Evolutionary conservation across 2,113 vertebrate genomes (phyloP), one percentile per base, ranked within the genome.

Genomic region (Nesogale talazaci): DNA sequence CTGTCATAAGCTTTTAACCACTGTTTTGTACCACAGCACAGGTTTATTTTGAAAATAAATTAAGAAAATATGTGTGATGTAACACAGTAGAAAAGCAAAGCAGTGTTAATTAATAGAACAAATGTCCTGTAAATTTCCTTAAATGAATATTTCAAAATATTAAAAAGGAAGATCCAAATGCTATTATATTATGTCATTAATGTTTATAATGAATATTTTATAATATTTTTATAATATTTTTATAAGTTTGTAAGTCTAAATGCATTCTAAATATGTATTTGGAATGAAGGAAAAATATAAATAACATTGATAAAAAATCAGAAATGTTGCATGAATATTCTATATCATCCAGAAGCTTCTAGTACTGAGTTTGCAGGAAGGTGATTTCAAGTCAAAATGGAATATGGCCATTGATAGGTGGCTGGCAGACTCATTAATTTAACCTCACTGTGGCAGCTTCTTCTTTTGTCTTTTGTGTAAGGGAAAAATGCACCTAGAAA

Each of bases 381-480:
- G 46, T 52, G 46, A 52, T 52, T 52, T 52, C 46, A 52, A 52
- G 56, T 65, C 67, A 7, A 76, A 80, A 86, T 31, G 34, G 69
- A 46, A 3, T 3, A 8, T 67, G 85, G 72, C 72, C 81, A 57
- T 86, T 52, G 34, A 52, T 38, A 29, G 11, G 56, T 82, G 76
- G 19, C n/a, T 74, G 65, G 19, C 34, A 77, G 84, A 83, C 27
- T 94, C 75, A 72, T 36, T 83, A 59, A 31, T 93, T 80, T 92
- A 82, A 52, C 86, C 46, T 77, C 89, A 40, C 59, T 83, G 70
- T 80, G 29, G 22, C 46, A 74, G 46, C 2, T 95, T 61, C 89
- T 74, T 86, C 52, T 78, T 90, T 70, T 87, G 38, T 92, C 82
- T 88, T 91, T 1, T 89, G 34, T 89, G 63, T 83, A 85, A 91